Evolutionary conservation across 2,113 vertebrate genomes (phyloP).

Genomic region (Stegastes partitus): DNA sequence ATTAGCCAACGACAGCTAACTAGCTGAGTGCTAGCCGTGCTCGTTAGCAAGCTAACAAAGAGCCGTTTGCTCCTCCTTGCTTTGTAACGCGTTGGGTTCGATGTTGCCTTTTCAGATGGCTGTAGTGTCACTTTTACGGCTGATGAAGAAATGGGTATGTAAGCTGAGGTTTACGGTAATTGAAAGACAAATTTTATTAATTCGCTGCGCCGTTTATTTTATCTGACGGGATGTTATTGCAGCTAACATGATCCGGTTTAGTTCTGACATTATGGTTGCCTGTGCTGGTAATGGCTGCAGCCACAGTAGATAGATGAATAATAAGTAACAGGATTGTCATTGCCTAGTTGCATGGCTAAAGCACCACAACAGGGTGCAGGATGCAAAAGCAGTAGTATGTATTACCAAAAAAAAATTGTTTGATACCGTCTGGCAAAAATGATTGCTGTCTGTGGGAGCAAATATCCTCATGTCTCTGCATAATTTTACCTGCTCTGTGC

Average conservation of each 20-base stretch:
- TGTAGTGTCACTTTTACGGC: constrained; percentile 9
- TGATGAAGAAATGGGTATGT: constrained; percentile 1
- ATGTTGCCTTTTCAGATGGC: constrained; percentile 51
- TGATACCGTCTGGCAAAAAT: neutral
- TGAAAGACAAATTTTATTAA: neutral
- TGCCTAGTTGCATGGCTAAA: neutral
- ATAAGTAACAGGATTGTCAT: constrained; percentile 16
- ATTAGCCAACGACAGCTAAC: constrained; percentile 69
- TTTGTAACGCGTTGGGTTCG: constrained; percentile 53
- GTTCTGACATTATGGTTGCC: constrained; percentile 33
- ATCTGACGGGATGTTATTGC: neutral
- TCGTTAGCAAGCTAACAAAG: constrained; percentile 81
- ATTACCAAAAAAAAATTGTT: no score
- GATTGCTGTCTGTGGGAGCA: no score
- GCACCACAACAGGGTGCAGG: no score
- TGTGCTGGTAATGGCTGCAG: constrained; percentile 50
- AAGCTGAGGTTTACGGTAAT: neutral
- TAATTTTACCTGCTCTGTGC: no score
- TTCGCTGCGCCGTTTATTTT: neutral
- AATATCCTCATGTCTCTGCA: no score
- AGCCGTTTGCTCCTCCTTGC: constrained; percentile 69
- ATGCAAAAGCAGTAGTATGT: neutral
- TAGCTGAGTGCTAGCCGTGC: constrained; percentile 58
- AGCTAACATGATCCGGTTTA: constrained; percentile 28
- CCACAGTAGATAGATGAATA: constrained; percentile 24